Evolutionary conservation across 1,140 invertebrate genomes (phyloP).

Genomic region (Macrocentrus cingulum): DNA sequence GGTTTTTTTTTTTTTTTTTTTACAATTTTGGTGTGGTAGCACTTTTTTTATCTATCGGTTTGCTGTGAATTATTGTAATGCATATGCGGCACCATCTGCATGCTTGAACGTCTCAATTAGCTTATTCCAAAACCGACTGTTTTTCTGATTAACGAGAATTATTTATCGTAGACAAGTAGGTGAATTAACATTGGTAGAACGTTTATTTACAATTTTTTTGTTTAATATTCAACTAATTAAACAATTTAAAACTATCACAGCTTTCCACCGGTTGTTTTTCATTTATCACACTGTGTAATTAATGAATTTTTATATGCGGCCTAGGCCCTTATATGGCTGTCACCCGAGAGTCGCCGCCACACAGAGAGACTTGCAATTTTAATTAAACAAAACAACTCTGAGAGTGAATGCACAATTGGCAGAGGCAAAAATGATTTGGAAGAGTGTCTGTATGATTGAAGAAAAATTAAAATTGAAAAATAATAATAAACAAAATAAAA

Average conservation of each 20-base stretch:
- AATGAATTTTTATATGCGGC: too few species aligned
- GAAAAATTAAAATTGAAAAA: too few species aligned
- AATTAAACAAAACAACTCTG: slow-evolving; percentile 4
- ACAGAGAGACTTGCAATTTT: slow-evolving; percentile 4
- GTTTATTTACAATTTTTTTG: too few species aligned
- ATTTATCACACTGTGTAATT: too few species aligned
- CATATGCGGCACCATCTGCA: slow-evolving; percentile 22
- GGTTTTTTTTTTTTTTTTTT: slow-evolving; percentile 10
- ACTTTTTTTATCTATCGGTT: slow-evolving; percentile 39
- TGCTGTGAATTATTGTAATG: slow-evolving; percentile 38
- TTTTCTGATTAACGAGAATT: background rate
- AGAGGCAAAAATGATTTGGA: slow-evolving; percentile 4
- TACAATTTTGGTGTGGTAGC: slow-evolving; percentile 41
- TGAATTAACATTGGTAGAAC: background rate
- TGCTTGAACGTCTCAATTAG: slow-evolving; percentile 17
- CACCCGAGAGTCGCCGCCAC: slow-evolving; percentile 8
- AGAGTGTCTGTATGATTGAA: slow-evolving; percentile 11
- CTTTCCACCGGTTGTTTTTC: too few species aligned
- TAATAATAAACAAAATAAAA: background rate
- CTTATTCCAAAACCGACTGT: background rate
- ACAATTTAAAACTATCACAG: too few species aligned
- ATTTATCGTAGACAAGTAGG: slow-evolving; percentile 13
- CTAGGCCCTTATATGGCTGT: slow-evolving; percentile 13
- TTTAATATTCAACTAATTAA: too few species aligned
- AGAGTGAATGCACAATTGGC: slow-evolving; percentile 13